Conservation (phyloP, 2,888 invertebrate species). For the Lottia gigantea region DNA sequence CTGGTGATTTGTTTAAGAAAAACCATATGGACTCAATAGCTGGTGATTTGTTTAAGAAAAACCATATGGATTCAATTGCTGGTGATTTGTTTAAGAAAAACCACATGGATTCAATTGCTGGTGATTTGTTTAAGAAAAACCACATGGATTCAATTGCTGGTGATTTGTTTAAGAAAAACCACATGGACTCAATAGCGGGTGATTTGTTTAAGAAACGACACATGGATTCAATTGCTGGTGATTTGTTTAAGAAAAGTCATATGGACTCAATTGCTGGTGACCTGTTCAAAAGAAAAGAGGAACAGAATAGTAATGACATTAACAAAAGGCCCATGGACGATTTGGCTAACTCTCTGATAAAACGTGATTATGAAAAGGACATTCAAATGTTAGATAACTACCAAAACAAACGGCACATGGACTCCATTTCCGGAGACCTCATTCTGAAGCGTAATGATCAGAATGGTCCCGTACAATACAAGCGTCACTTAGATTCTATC, state of each 20-base stretch:
- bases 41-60: slow-evolving; percentile 16
- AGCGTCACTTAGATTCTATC: slow-evolving; percentile 1
- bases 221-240: slow-evolving; percentile 19
- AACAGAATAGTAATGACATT: neutral
- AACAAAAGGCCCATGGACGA: neutral
- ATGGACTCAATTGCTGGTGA: slow-evolving; percentile 4
- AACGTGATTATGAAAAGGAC: neutral
- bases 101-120: too few relatives aligned
- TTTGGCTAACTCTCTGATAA: neutral
- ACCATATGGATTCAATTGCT: too few relatives aligned
- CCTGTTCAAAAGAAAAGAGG: neutral
- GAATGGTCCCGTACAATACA: neutral
- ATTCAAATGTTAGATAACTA: too few relatives aligned
- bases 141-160: too few relatives aligned
- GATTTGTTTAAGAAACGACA: too few relatives aligned
- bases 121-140: too few relatives aligned
- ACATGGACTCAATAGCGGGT: too few relatives aligned
- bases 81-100: too few relatives aligned
- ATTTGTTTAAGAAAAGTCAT: slow-evolving; percentile 12
- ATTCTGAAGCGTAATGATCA: neutral
- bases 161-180: too few relatives aligned
- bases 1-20: slow-evolving; percentile 13
- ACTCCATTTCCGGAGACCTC: slow-evolving; percentile 14
- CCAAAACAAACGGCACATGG: slow-evolving; percentile 10
- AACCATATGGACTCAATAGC: slow-evolving; percentile 15